Conservation (phyloP, 2,113 vertebrate genomes). For the Hepsetus odoe region DNA sequence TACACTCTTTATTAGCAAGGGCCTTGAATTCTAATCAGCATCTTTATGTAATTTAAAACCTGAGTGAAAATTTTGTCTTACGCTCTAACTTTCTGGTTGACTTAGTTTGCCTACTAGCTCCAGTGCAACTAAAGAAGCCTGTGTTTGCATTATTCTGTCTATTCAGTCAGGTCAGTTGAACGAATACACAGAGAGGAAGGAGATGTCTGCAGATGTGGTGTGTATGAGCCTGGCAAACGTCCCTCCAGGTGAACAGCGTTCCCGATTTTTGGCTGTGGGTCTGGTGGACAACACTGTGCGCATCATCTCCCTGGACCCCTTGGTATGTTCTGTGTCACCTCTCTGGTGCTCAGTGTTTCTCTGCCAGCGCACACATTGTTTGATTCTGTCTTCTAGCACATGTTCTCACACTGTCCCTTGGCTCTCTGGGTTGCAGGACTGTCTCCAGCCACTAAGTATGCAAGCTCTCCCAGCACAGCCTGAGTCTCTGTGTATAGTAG, state of each 20-base stretch:
- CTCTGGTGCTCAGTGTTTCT: not conserved
- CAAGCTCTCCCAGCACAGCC: constrained; percentile 96
- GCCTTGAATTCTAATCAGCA: too few relatives aligned
- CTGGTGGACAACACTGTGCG: constrained; percentile 97
- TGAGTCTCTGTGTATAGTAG: constrained; percentile 94
- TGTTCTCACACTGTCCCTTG: not conserved
- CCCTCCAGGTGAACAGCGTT: constrained; percentile 94
- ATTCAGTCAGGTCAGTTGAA: constrained; percentile 94
- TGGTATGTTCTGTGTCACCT: constrained; percentile 73
- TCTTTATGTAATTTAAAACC: too few relatives aligned
- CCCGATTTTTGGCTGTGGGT: constrained; percentile 93
- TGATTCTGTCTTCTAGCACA: too few relatives aligned
- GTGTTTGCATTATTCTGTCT: too few relatives aligned
- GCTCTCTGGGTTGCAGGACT: constrained; percentile 78
- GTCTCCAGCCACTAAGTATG: constrained; percentile 95
- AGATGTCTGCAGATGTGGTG: constrained; percentile 97
- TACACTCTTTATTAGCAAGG: too few relatives aligned
- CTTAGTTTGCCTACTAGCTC: too few relatives aligned
- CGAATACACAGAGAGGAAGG: constrained; percentile 96
- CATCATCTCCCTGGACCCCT: constrained; percentile 96
- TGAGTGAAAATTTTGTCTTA: too few relatives aligned
- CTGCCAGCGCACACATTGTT: too few relatives aligned
- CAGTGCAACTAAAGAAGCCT: not conserved
- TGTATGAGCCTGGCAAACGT: constrained; percentile 98
- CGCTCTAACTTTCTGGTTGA: too few relatives aligned